Conservation (phyloP, 2,888 invertebrate species). For the Noctua comes region DNA sequence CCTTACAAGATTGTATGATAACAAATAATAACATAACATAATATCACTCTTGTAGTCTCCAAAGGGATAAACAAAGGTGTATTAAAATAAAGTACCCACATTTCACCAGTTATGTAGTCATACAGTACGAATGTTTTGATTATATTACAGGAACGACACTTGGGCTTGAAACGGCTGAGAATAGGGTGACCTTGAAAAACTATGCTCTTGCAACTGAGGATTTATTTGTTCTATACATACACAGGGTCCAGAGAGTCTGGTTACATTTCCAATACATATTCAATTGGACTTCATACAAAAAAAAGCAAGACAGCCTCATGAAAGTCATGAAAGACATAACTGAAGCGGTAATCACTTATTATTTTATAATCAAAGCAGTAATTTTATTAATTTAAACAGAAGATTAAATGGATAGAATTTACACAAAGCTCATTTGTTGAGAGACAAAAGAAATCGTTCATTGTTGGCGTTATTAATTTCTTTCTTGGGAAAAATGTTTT, state of each 20-base stretch:
- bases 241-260: constrained; percentile 22
- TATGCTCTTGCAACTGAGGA: constrained; percentile 21
- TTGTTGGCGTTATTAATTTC: neutral
- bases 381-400: neutral
- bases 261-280: constrained; percentile 28
- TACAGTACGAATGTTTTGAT: neutral
- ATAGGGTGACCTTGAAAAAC: neutral
- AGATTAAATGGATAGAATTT: neutral
- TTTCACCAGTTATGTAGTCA: no score
- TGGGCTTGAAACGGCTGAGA: constrained; percentile 21
- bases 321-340: constrained; percentile 18
- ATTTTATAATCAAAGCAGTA: neutral
- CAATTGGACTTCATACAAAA: constrained; percentile 23
- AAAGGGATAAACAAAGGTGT: no score
- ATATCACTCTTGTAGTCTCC: no score
- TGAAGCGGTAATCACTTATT: constrained; percentile 31
- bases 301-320: constrained; percentile 13
- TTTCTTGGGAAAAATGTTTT: neutral
- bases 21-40: no score
- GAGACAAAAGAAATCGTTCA: constrained; percentile 7
- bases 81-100: no score
- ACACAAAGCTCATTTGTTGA: neutral
- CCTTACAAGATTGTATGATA: no score
- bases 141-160: constrained; percentile 27
- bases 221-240: neutral